A percentile compares a stretch with the other conserved stretches of the same genome.
Evolutionary conservation across 2,888 invertebrate genomes (phyloP).

Genomic region (Papilio demoleus): DNA sequence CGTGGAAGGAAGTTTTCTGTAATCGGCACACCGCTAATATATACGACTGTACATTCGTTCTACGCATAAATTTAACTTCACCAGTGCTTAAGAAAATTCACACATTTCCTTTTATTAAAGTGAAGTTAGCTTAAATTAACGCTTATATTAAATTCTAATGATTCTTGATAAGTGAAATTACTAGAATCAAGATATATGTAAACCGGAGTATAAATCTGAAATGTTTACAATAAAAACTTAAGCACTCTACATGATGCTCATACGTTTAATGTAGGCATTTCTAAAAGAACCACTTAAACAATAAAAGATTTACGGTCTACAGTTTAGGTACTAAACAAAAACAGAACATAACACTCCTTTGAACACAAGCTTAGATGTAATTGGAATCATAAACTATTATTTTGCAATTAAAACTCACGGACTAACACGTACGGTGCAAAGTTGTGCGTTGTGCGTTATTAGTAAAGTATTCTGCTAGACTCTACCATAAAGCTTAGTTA

Average conservation of each 20-base stretch:
- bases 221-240: not conserved
- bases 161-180: not conserved
- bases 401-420: not conserved
- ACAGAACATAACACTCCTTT: slow-evolving; percentile 10
- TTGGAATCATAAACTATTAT: not conserved
- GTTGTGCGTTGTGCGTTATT: too few relatives aligned
- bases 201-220: not conserved
- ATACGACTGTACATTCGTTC: too few relatives aligned
- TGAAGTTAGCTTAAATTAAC: too few relatives aligned
- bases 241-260: not conserved
- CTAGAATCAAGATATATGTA: not conserved
- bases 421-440: too few relatives aligned
- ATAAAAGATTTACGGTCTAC: slow-evolving; percentile 7
- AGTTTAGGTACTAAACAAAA: slow-evolving; percentile 3
- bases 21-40: too few relatives aligned
- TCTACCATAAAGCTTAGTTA: too few relatives aligned
- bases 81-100: too few relatives aligned
- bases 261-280: slow-evolving; percentile 4
- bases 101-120: too few relatives aligned
- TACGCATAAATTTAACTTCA: too few relatives aligned
- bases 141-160: too few relatives aligned
- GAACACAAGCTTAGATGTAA: not conserved
- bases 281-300: slow-evolving; percentile 17
- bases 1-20: too few relatives aligned
- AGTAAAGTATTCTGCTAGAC: too few relatives aligned